Evolutionary conservation across 2,113 vertebrate genomes (phyloP), one percentile per base, ranked within the genome.

Genomic region (Pollimyrus isidori): DNA sequence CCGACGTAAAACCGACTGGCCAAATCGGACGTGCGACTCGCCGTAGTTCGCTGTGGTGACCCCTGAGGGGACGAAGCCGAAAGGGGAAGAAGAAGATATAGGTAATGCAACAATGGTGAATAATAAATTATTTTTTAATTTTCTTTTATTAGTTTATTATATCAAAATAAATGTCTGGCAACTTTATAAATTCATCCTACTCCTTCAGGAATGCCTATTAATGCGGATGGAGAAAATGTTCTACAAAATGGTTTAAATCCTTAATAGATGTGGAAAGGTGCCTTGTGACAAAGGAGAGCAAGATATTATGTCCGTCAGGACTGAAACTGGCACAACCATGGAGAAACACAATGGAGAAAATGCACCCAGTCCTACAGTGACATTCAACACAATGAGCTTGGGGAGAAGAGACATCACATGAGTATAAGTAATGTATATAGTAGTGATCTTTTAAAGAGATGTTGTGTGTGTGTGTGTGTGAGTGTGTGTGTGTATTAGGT

Each of bases 241-340:
- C 90, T 90, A 53, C 15, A 69, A 85, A 89, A 13, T 89, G 49
- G 46, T 91, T 87, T 39, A 89, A 89, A 90, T 87, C 4, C 90
- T 85, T 21, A 89, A 88, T 4, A 92, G 83, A 90, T 84, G 62
- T 87, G 65, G 58, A 84, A 90, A 2, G 50, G 86, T 89, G 88
- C 82, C 65, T 89, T 82, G 26, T 42, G 45, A 65, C 52, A 30
- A 87, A 73, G 48, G 23, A 65, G 23, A 53, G 21, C 6, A 91
- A 87, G 42, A 89, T 26, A 86, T 86, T 76, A 6, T 86, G 85
- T 21, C 11, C 7, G 0, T 39, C 26, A 17, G n/a, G 50, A 86
- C 35, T 86, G 49, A n/a, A 42, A 85, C n/a, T 49, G 48, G 21
- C 46, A 46, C 19, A 17, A n/a, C 83, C 11, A 2, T 26, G 4